phyloP scores from a whole-genome alignment of 2,888 invertebrate genomes.

The Eucriotettix oculatus region DNA sequence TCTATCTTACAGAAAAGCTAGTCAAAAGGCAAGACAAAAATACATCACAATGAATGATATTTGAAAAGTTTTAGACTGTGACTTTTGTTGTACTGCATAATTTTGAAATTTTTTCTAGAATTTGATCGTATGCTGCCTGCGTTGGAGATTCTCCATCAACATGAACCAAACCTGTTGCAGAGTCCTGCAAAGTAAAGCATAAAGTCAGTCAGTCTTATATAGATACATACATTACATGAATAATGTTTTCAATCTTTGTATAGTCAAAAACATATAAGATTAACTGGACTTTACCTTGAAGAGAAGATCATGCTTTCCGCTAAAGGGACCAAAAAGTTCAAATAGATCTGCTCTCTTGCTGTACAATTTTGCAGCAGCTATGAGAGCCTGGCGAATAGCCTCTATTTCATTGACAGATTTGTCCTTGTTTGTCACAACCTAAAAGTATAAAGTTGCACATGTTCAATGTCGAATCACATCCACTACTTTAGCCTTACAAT shows the following conservation, averaged over 20 bases:
- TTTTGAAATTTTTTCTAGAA: too few species aligned
- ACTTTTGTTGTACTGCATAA: too few species aligned
- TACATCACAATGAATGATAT: too few species aligned
- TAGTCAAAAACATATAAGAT: neutral
- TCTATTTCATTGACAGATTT: constrained; percentile 28
- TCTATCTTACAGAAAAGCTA: too few species aligned
- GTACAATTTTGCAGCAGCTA: constrained; percentile 38
- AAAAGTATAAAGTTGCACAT: constrained; percentile 3
- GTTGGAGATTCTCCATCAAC: constrained; percentile 16
- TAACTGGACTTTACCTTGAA: constrained; percentile 29
- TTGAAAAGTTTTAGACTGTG: too few species aligned
- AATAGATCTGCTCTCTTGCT: constrained; percentile 39
- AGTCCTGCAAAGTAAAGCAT: constrained; percentile 22
- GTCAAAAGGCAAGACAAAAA: too few species aligned
- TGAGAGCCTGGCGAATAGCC: constrained; percentile 45
- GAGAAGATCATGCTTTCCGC: constrained; percentile 30
- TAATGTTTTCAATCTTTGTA: too few species aligned
- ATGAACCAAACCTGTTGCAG: constrained; percentile 27
- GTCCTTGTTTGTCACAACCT: constrained; percentile 26
- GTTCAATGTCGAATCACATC: too few species aligned
- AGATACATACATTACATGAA: too few species aligned
- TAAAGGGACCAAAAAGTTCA: constrained; percentile 45
- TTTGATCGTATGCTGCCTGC: too few species aligned
- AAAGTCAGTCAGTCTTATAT: too few species aligned
- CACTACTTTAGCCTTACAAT: too few species aligned